phyloP scores from a whole-genome alignment of 2,797 vertebrate genomes.

The Hybognathus amarus region DNA sequence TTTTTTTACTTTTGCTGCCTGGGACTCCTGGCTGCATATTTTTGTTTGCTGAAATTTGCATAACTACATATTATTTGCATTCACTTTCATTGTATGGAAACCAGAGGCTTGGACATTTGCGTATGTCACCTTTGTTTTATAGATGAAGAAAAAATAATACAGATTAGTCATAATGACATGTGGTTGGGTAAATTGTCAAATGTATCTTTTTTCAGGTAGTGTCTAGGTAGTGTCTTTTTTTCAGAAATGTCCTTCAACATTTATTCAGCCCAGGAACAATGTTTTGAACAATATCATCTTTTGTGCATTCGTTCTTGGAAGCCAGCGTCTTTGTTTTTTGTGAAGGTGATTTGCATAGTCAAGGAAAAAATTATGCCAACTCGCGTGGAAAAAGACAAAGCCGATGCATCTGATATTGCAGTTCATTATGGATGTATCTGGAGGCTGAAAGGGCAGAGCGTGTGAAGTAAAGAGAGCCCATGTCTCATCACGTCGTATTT shows the following conservation, averaged over 20 bases:
- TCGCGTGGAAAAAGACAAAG: slow-evolving; percentile 67
- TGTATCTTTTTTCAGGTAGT: background rate
- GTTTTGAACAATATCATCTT: slow-evolving; percentile 27
- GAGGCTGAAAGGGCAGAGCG: slow-evolving; percentile 52
- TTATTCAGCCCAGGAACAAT: background rate
- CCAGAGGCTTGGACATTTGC: too few relatives aligned
- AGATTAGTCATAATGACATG: background rate
- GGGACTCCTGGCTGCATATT: too few relatives aligned
- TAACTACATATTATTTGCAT: background rate
- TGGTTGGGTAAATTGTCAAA: background rate
- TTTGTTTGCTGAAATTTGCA: background rate
- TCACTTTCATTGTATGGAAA: background rate
- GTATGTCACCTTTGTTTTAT: background rate
- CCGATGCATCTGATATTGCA: slow-evolving; percentile 67
- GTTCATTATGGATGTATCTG: slow-evolving; percentile 63
- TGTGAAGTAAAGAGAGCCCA: slow-evolving; percentile 20
- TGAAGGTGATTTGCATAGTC: slow-evolving; percentile 60
- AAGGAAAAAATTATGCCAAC: slow-evolving; percentile 63
- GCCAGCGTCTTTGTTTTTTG: slow-evolving; percentile 62
- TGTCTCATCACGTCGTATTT: slow-evolving; percentile 27
- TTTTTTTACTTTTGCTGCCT: too few relatives aligned
- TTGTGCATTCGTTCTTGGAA: slow-evolving; percentile 46
- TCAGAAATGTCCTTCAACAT: slow-evolving; percentile 5
- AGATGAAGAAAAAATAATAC: background rate
- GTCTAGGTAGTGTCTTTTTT: background rate